Base-by-base conservation (phyloP, 2,888 invertebrate species). In the Lepidochitona cinerea region DNA sequence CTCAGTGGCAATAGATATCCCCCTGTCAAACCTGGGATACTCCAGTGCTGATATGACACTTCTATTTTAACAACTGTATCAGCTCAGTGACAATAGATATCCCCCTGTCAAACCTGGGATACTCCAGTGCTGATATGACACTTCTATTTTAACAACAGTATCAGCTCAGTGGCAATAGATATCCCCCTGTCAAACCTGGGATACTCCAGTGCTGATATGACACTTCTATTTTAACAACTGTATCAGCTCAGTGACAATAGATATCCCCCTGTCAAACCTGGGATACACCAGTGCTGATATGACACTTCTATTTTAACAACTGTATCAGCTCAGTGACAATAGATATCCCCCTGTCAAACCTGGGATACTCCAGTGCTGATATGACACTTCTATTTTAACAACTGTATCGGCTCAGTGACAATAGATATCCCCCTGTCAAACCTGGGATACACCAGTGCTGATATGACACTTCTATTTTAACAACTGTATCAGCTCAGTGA, bases 271-370 rank as follows among this genome's bases (percentile, higher is more conserved):
- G 66, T 66, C 66, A 23, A 86, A 86, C 68, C 78, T 86, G 41
- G 86, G 86, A n/a, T 84, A 81, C 75, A 83, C 83, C 37, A 85
- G 86, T 75, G 81, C 83, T 35, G 85, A 86, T 76, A 81, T 86
- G 76, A 83, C 81, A 18, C 76, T 86, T 3, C 53, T 80, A 29
- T 75, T 79, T 37, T 79, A 36, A 72, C 26, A 59, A 18, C 53
- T 33, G 26, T 14, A n/a, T n/a, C n/a, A n/a, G n/a, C 5, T 54
- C 26, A 18, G 80, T 84, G 1, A 84, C 81, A 33, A 74, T 85
- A 37, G 85, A 86, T 76, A 67, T 86, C 14, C 86, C 86, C 12
- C 67, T 86, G 74, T 84, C 85, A 5, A 86, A 86, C 68, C 77
- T 86, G 37, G 86, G 86, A n/a, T 84, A 81, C 76, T 84, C 82